phyloP scores from a whole-genome alignment of 2,888 invertebrate species.

The Drosophila histrio region DNA sequence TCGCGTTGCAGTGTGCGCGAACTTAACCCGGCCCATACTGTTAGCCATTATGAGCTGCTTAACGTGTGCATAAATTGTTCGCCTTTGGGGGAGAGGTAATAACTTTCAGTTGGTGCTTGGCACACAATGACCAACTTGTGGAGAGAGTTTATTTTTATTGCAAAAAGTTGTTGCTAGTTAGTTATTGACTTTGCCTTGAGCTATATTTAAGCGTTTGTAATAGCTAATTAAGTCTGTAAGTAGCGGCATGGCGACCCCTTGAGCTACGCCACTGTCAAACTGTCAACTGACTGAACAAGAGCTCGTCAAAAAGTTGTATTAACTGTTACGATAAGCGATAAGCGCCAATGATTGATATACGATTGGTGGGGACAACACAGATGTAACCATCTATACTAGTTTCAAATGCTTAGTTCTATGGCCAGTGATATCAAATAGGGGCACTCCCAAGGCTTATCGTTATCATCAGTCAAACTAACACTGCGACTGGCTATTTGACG shows the following conservation, averaged over 20 bases:
- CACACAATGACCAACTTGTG: constrained; percentile 35
- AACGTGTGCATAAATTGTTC: constrained; percentile 64
- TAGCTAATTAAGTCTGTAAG: constrained; percentile 14
- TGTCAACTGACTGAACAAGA: constrained; percentile 5
- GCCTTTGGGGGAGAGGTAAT: constrained; percentile 5
- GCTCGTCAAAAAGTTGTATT: constrained; percentile 25
- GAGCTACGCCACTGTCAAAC: neutral
- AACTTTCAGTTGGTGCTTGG: constrained; percentile 63
- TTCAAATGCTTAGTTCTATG: constrained; percentile 4
- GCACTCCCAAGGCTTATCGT: constrained; percentile 4
- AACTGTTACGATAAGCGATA: constrained; percentile 20
- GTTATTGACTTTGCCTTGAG: constrained; percentile 4
- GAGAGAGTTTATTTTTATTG: constrained; percentile 39
- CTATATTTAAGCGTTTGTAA: constrained; percentile 12
- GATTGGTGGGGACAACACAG: constrained; percentile 3
- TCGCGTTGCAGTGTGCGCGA: constrained; percentile 32
- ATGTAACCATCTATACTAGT: constrained; percentile 21
- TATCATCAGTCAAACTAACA: constrained; percentile 25
- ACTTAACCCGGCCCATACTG: constrained; percentile 40
- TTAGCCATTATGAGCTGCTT: constrained; percentile 60
- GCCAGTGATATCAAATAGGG: constrained; percentile 16
- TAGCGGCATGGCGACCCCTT: neutral
- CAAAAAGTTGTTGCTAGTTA: constrained; percentile 16
- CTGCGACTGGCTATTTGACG: neutral
- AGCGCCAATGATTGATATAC: constrained; percentile 43